These are phyloP conservation scores for Batillaria attramentaria DNA, from an alignment of 1,140 invertebrate genomes.

Conservation along the genomic window DNA sequence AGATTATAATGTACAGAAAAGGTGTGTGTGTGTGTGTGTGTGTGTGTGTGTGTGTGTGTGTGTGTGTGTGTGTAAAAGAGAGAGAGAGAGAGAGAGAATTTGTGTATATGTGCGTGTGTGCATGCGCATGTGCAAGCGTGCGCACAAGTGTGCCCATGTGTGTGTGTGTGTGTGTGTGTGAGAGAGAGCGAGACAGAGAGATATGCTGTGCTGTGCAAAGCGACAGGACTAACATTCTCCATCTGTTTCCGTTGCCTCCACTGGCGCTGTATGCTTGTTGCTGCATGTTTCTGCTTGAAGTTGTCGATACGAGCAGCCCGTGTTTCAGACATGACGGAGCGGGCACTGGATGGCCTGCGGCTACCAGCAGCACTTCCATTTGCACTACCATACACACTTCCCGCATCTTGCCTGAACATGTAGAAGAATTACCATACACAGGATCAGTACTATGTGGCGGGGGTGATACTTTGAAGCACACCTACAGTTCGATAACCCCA, in stretches of 20 bases:
- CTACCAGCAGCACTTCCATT: no score
- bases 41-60: not conserved
- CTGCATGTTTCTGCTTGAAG: slow-evolving; percentile 52
- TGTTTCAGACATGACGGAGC: slow-evolving; percentile 35
- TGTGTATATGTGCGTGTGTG: not conserved
- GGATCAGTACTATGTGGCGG: no score
- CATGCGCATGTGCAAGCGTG: not conserved
- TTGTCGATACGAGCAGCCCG: slow-evolving; percentile 38
- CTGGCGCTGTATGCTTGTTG: slow-evolving; percentile 50
- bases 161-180: no score
- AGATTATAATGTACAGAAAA: not conserved
- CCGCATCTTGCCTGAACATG: no score
- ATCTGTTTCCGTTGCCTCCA: slow-evolving; percentile 39
- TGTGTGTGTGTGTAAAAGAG: not conserved
- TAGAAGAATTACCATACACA: no score
- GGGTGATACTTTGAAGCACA: no score
- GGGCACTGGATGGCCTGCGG: slow-evolving; percentile 34
- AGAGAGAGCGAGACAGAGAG: no score
- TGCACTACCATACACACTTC: no score
- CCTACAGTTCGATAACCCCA: no score
- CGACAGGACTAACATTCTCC: slow-evolving; percentile 32
- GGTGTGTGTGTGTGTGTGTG: not conserved
- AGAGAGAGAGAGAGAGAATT: not conserved
- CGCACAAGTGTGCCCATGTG: no score
- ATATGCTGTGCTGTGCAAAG: no score